These are phyloP conservation scores for Polyergus mexicanus DNA, from an alignment of 1,140 invertebrate species.

Conservation along the genomic window DNA sequence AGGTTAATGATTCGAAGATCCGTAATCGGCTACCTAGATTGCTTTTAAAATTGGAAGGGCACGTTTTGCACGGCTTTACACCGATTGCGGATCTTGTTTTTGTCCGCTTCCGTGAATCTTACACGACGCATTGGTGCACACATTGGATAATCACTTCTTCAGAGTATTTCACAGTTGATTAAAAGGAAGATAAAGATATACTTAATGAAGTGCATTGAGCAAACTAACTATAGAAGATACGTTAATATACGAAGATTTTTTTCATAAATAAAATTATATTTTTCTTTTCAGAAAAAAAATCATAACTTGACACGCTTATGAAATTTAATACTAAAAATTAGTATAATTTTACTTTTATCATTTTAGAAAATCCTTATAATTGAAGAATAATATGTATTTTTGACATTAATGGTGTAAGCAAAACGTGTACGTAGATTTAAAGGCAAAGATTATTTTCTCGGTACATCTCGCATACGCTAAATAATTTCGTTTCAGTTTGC, in stretches of 20 bases:
- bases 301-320: background rate
- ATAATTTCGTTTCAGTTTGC: conserved; percentile 38
- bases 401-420: background rate
- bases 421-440: background rate
- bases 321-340: background rate
- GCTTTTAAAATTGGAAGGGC: conserved; percentile 2
- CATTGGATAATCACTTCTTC: background rate
- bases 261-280: background rate
- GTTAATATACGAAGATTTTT: background rate
- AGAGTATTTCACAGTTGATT: conserved; percentile 48
- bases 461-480: background rate
- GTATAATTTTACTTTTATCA: background rate
- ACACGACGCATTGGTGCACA: conserved; percentile 26
- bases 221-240: background rate
- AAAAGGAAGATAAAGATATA: conserved; percentile 3
- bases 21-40: conserved; percentile 49
- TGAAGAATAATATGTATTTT: background rate
- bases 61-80: conserved; percentile 29
- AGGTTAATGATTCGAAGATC: conserved; percentile 71
- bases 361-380: background rate
- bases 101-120: conserved; percentile 57
- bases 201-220: background rate
- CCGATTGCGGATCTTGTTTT: conserved; percentile 50
- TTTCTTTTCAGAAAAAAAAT: background rate
- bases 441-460: background rate